Percentiles rank a stretch among this genome's conserved stretches.
These are phyloP conservation scores for Macaca mulatta DNA, from an alignment of 2,113 vertebrate species.

Conservation along the genomic window DNA sequence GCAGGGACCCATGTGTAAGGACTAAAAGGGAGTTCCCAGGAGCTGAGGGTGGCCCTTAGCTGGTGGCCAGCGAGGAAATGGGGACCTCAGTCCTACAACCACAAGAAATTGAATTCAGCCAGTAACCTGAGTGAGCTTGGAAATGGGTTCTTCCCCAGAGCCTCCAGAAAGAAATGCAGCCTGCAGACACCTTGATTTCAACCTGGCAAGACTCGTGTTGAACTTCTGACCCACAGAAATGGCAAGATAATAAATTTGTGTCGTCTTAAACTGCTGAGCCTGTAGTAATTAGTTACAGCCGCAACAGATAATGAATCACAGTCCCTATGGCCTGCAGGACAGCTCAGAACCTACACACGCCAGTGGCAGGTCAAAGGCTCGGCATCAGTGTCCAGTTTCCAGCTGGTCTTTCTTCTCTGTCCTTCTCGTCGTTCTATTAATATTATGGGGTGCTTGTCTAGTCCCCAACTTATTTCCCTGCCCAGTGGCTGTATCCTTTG, in stretches of 20 bases:
- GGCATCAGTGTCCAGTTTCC: background rate
- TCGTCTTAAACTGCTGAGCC: too few relatives aligned
- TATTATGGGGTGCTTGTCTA: too few relatives aligned
- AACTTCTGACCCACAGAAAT: background rate
- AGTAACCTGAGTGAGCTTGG: background rate
- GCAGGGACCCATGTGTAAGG: accelerated
- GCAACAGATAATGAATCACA: accelerated
- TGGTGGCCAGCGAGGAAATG: background rate
- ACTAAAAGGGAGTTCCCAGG: background rate
- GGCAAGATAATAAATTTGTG: too few relatives aligned
- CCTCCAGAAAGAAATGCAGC: background rate
- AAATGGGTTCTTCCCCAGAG: too few relatives aligned
- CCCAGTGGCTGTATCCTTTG: background rate
- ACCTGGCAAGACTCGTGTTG: background rate
- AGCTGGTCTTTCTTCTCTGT: background rate
- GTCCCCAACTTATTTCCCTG: background rate
- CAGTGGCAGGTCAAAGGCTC: background rate
- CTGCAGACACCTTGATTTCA: background rate
- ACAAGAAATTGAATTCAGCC: background rate
- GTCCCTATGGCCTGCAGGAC: too few relatives aligned
- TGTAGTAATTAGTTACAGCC: too few relatives aligned
- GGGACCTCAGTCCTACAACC: background rate
- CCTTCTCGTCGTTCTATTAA: too few relatives aligned
- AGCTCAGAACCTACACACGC: too few relatives aligned
- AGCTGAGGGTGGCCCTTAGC: background rate